These are phyloP conservation scores for Bovichtus diacanthus DNA, from an alignment of 2,797 vertebrate species.

Conservation along the genomic window DNA sequence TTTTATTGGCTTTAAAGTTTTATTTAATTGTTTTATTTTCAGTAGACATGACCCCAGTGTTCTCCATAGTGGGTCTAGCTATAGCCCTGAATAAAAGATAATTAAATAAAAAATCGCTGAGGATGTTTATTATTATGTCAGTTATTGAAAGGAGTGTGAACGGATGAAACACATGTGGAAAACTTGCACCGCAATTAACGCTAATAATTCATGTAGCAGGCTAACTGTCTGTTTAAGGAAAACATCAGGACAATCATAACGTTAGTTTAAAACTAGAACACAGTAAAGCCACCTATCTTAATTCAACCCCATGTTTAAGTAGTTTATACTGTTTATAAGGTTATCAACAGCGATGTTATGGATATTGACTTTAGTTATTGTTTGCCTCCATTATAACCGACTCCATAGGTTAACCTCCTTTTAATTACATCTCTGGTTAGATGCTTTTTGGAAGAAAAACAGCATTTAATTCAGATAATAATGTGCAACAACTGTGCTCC, in stretches of 20 bases:
- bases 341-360: background rate
- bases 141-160: background rate
- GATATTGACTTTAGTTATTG: background rate
- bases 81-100: background rate
- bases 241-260: background rate
- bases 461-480: background rate
- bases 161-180: background rate
- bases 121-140: background rate
- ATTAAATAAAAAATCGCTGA: too few species aligned
- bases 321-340: background rate
- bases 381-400: background rate
- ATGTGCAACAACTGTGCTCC: background rate
- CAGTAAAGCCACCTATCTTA: background rate
- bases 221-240: background rate
- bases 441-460: background rate
- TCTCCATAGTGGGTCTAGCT: too few species aligned
- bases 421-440: background rate
- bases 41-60: background rate
- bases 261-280: background rate
- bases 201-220: background rate
- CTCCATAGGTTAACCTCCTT: background rate
- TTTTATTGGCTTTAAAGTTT: background rate
- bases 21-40: too few species aligned
- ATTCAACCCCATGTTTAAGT: background rate
- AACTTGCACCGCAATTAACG: background rate